phyloP scores from a whole-genome alignment of 2,888 invertebrate species.

The Euplexia lucipara region DNA sequence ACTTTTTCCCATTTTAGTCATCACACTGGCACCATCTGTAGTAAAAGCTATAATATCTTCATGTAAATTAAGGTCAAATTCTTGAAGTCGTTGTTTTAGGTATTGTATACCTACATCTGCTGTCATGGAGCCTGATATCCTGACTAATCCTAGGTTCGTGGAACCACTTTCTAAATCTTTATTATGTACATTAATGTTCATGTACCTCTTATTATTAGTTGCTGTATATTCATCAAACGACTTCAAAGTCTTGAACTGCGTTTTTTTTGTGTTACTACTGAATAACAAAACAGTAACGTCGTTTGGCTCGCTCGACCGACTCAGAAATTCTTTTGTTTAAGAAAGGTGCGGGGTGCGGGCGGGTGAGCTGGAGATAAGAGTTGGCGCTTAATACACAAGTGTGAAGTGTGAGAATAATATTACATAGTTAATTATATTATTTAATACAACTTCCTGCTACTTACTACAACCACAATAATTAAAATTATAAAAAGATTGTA shows the following conservation, averaged over 20 bases:
- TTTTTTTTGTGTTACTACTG: no score
- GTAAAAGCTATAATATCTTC: no score
- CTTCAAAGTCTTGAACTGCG: constrained; percentile 17
- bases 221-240: no score
- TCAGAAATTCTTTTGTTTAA: no score
- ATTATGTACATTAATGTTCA: constrained; percentile 6
- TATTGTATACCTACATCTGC: constrained; percentile 2
- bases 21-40: constrained; percentile 47
- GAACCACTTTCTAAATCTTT: not conserved
- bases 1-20: constrained; percentile 26
- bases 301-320: no score
- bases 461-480: constrained; percentile 2
- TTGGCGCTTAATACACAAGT: constrained; percentile 12
- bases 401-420: constrained; percentile 5
- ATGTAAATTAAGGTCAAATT: no score
- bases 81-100: constrained; percentile 16
- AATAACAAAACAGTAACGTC: no score
- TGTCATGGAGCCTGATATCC: not conserved
- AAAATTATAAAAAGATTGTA: no score
- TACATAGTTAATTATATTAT: constrained; percentile 6
- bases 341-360: no score
- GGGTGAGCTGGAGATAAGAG: no score
- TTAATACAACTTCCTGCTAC: constrained; percentile 8
- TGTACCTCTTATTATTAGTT: constrained; percentile 5
- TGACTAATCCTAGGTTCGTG: not conserved